These are phyloP conservation scores for Aegotheles bennettii DNA, from an alignment of 2,113 vertebrate species.

Conservation along the genomic window DNA sequence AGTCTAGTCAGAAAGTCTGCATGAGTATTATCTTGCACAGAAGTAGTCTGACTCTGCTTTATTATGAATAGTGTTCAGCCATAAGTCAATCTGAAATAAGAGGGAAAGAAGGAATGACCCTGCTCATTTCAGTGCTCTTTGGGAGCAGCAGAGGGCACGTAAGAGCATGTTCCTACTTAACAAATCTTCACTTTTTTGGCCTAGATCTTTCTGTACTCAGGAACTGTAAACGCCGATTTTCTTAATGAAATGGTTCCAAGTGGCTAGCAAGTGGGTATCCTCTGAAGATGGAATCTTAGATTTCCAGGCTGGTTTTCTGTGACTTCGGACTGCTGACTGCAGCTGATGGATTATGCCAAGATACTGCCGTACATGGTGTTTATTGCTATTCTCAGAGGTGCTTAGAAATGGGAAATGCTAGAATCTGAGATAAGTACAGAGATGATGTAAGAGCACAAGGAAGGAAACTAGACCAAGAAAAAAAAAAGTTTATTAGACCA, in stretches of 20 bases:
- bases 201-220: neutral
- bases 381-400: conserved; percentile 26
- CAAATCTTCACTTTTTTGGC: neutral
- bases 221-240: neutral
- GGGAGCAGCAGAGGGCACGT: conserved; percentile 43
- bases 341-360: neutral
- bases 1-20: conserved; percentile 28
- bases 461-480: conserved; percentile 30
- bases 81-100: conserved; percentile 60
- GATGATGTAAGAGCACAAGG: conserved; percentile 21
- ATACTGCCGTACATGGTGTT: neutral
- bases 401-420: conserved; percentile 32
- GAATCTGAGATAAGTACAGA: conserved; percentile 37
- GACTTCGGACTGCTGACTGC: neutral
- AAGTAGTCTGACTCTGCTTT: conserved; percentile 60
- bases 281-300: neutral
- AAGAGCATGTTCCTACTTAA: neutral
- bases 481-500: conserved; percentile 2
- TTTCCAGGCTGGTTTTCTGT: neutral
- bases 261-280: neutral
- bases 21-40: conserved; percentile 68
- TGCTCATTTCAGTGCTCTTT: neutral
- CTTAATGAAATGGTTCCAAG: neutral
- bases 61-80: conserved; percentile 50
- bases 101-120: neutral